These are phyloP conservation scores for Drymonia ruficornis DNA, from an alignment of 2,888 invertebrate genomes.

Conservation along the genomic window DNA sequence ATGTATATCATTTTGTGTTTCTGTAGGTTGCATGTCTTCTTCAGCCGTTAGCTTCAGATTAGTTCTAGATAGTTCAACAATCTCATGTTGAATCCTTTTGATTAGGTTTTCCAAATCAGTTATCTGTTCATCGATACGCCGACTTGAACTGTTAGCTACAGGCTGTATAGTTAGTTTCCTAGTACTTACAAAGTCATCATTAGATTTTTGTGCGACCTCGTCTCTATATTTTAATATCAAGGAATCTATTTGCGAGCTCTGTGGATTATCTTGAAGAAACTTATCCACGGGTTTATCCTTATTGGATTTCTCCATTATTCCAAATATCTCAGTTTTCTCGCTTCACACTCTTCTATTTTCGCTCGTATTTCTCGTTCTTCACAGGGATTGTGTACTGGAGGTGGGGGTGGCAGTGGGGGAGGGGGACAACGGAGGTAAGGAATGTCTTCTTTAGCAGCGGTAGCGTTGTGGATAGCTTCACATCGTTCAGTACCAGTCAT, in stretches of 20 bases:
- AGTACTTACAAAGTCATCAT: constrained; percentile 34
- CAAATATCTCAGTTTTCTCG: constrained; percentile 54
- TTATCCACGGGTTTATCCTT: constrained; percentile 12
- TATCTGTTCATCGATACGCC: constrained; percentile 57
- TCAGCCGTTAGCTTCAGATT: background rate
- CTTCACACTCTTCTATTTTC: constrained; percentile 47
- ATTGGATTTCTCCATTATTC: constrained; percentile 50
- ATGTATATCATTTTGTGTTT: background rate
- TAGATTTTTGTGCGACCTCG: constrained; percentile 30
- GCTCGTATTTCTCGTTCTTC: constrained; percentile 44
- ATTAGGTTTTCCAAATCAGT: constrained; percentile 55
- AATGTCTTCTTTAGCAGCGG: constrained; percentile 37
- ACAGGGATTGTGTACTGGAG: constrained; percentile 53
- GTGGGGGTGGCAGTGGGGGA: constrained; percentile 49
- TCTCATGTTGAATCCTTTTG: constrained; percentile 21
- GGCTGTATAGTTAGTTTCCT: constrained; percentile 39
- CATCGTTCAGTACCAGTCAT: constrained; percentile 51
- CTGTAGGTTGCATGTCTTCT: background rate
- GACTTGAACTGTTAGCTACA: constrained; percentile 18
- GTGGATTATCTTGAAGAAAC: constrained; percentile 14
- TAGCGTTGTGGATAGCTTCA: constrained; percentile 41
- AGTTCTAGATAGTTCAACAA: constrained; percentile 2
- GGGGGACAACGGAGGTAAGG: constrained; percentile 53
- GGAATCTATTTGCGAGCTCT: constrained; percentile 30
- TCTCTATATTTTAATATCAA: constrained; percentile 42